These are phyloP conservation scores for Bombus impatiens DNA, from an alignment of 1,140 invertebrate genomes.

Conservation along the genomic window DNA sequence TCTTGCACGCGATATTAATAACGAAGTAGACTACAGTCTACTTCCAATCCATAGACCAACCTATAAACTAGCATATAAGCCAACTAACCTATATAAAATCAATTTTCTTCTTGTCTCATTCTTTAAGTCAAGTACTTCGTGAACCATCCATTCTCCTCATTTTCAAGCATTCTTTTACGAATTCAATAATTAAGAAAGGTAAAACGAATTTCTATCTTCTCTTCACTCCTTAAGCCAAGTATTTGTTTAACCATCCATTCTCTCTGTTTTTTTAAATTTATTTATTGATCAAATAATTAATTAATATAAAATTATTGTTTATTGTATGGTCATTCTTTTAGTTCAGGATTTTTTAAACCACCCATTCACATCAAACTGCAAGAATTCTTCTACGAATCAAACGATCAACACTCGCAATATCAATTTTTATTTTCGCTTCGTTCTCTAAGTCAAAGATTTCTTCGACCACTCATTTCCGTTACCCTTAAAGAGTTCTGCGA, in stretches of 20 bases:
- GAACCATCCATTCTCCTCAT: background rate
- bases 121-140: background rate
- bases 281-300: background rate
- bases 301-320: too few species aligned
- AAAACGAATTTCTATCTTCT: background rate
- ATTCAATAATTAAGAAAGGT: background rate
- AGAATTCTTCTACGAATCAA: background rate
- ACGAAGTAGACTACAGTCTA: background rate
- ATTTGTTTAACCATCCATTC: background rate
- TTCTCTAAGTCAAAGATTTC: background rate
- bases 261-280: background rate
- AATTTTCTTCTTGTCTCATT: background rate
- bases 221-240: background rate
- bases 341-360: background rate
- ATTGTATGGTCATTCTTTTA: too few species aligned
- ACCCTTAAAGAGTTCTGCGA: background rate
- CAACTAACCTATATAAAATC: background rate
- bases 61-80: background rate
- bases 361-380: background rate
- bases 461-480: background rate
- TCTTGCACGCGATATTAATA: background rate
- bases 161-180: background rate
- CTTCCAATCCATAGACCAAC: background rate
- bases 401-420: background rate
- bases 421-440: background rate